Conservation (phyloP, 2,113 vertebrate species). For the Chaetops frenatus region DNA sequence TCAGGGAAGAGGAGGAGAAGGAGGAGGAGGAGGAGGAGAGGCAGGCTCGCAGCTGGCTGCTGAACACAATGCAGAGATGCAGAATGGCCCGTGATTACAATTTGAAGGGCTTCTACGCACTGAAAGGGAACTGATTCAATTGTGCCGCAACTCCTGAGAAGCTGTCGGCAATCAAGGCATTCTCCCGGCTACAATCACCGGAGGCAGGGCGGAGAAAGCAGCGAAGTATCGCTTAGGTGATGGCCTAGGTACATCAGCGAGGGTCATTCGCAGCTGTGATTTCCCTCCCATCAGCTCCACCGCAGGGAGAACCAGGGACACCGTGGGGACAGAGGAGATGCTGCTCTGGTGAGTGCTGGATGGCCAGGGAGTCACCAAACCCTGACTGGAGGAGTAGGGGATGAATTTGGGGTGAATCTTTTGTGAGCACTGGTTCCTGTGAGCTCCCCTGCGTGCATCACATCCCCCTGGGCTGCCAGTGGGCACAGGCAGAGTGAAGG, state of each 20-base stretch:
- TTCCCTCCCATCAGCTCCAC: neutral
- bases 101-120: conserved; percentile 59
- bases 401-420: neutral
- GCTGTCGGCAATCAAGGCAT: conserved; percentile 70
- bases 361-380: neutral
- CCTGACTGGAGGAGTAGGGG: accelerated
- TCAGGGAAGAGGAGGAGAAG: neutral
- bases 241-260: neutral
- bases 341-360: neutral
- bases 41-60: conserved; percentile 23
- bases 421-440: neutral
- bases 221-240: neutral
- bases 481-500: neutral
- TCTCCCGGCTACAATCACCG: conserved; percentile 2
- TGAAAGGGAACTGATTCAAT: conserved; percentile 73
- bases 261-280: neutral
- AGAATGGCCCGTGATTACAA: conserved; percentile 67
- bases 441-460: neutral
- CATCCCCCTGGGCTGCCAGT: neutral
- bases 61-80: conserved; percentile 14
- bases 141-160: conserved; percentile 45
- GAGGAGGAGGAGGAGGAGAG: neutral
- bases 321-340: neutral
- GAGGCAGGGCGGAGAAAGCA: neutral
- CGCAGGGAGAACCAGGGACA: neutral